Base-by-base conservation (phyloP, 1,140 invertebrate species). In the Sycophaga agraensis region DNA sequence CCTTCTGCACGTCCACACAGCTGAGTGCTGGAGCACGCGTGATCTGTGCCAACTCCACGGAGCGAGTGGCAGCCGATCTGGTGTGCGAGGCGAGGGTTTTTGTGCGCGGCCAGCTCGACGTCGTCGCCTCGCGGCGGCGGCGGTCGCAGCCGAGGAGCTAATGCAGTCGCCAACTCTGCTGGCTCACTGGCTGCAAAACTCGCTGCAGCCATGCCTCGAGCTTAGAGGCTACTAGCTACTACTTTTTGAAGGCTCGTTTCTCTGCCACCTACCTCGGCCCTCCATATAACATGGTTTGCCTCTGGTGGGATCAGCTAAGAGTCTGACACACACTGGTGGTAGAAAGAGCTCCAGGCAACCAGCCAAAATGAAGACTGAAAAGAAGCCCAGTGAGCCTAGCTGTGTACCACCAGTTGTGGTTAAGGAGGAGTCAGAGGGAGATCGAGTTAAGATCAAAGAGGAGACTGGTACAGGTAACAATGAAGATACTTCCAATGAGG, bases 281-380 rank as follows among this genome's bases (percentile, higher is more conserved):
- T 24, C 16, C 14, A 9, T 43, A 48, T 34, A 58, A 48, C 56
- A 58, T 58, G 56, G 17, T 59, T 50, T 59, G 16, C 17, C 12
- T 50, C 8, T 14, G 7, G 17, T 0, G 28, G 5, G n/a, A 39
- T 45, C 45, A 58, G 37, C 12, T 17, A 49, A 48, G n/a, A 49
- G 46, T 58, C 45, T 58, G 56, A 58, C 56, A 39, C 24, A 19
- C 17, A 42, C 37, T 11, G 21, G 40, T 19, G 31, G 11, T 11
- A 39, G n/a, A 39, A 9, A 46, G 31, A 57, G 55, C 55, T 57
- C 43, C 43, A 22, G 55, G 28, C 46, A 59, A 35, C 22, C 58
- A 53, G 37, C 21, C 37, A 75, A 71, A 50, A 81, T 81, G 79
- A 81, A 81, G 75, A 80, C 77, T 55, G 79, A 81, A 69, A 81